Evolutionary conservation across 1,140 invertebrate genomes (phyloP), one percentile per base, ranked within the genome.

Genomic region (Drosophila serrata): DNA sequence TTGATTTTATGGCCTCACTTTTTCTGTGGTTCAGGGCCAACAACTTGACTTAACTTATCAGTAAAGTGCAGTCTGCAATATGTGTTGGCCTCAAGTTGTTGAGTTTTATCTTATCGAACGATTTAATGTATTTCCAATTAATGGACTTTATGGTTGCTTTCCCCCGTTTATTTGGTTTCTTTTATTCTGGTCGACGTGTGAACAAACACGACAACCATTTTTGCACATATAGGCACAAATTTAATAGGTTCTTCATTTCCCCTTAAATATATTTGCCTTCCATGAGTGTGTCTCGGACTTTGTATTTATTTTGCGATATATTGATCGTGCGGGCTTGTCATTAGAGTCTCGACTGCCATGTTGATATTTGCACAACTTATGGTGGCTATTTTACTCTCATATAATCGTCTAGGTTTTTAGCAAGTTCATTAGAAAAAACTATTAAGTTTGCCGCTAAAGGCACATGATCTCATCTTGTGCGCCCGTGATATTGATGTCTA

Each of bases 151-250:
- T 56, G 46, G 37, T 42, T 48, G 42, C 57, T 62, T 77, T 43
- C 2, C 8, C 8, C 12, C 27, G n/a, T 51, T 39, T 62, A 40
- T 72, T 75, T 68, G 43, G 15, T 56, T 79, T 81, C 37, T 63
- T 85, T 49, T 74, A 37, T 57, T 73, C 29, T 80, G 84, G 84
- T 42, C 60, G 85, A 87, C 84, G 84, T 87, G 84, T 77, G 42
- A 48, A 49, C 48, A 62, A 65, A 79, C 84, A 87, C 84, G 85
- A 69, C 35, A 49, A 11, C 76, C 67, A 59, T 72, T 74, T 76
- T 51, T 59, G 31, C 43, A 40, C 49, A 55, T 37, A 42, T 51
- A 58, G 69, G 31, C 61, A 6, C 5, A 46, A 8, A 48, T 64
- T 39, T 3, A 31, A 29, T 6, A 40, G 29, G 43, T 70, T 60